Conservation (phyloP, 2,888 invertebrate species). For the Agrotis clavis region DNA sequence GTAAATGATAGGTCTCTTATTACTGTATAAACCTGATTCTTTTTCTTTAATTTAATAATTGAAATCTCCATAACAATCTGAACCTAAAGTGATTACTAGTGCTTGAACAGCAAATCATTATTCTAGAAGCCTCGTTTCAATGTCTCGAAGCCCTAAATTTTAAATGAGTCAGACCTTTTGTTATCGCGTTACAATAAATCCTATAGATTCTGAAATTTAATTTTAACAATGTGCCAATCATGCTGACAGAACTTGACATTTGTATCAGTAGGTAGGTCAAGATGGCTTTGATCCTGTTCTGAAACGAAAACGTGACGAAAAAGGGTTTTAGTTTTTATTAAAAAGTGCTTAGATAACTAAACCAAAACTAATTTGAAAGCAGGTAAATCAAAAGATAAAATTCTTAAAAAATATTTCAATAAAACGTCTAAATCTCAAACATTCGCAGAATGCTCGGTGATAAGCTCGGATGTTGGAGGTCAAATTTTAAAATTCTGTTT, state of each 20-base stretch:
- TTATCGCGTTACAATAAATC: conserved; percentile 23
- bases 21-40: not conserved
- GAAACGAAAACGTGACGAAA: conserved; percentile 32
- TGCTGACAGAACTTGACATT: conserved; percentile 31
- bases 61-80: conserved; percentile 13
- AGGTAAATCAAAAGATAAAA: conserved; percentile 14
- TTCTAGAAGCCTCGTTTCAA: conserved; percentile 19
- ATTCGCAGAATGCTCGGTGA: not conserved
- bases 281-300: conserved; percentile 8
- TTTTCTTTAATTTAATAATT: conserved; percentile 9
- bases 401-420: too few species aligned
- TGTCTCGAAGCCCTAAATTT: conserved; percentile 21
- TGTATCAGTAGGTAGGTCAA: conserved; percentile 27
- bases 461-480: not conserved
- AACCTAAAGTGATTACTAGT: conserved; percentile 18
- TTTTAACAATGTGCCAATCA: conserved; percentile 48
- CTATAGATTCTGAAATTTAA: conserved; percentile 19
- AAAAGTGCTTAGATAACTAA: conserved; percentile 8
- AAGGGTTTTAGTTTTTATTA: conserved; percentile 10
- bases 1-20: too few species aligned
- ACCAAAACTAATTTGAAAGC: conserved; percentile 24
- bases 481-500: conserved; percentile 3
- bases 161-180: conserved; percentile 30
- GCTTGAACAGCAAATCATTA: conserved; percentile 10
- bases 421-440: not conserved